phyloP scores from a whole-genome alignment of 2,113 vertebrate species.

The Sakesphorus luctuosus region DNA sequence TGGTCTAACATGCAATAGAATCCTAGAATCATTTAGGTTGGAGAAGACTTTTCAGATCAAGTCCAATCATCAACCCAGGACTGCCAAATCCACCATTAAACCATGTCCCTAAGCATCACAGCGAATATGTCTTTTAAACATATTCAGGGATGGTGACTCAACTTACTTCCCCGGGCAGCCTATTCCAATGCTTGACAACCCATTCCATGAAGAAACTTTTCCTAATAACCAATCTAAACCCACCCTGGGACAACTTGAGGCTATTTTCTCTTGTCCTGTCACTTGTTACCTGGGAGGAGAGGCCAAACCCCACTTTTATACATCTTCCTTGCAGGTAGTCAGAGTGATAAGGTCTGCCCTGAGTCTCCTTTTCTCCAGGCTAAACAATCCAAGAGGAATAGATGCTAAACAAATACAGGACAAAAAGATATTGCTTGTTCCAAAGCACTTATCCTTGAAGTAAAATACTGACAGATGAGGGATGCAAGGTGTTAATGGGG shows the following conservation, averaged over 20 bases:
- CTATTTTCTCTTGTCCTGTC: background rate
- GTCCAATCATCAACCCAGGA: background rate
- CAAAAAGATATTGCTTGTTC: background rate
- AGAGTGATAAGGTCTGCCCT: accelerated
- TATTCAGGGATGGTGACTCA: background rate
- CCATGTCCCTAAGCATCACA: background rate
- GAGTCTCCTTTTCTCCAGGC: background rate
- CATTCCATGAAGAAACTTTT: background rate
- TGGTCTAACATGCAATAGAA: background rate
- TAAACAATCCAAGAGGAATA: background rate
- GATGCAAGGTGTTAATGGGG: background rate
- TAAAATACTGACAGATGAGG: background rate
- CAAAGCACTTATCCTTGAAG: background rate
- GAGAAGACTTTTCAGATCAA: background rate
- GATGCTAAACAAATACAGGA: background rate
- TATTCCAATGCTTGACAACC: background rate
- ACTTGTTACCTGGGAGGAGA: background rate
- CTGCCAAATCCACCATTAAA: background rate
- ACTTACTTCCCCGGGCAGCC: background rate
- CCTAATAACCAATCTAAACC: background rate
- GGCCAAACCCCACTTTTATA: background rate
- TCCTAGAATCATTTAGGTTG: background rate
- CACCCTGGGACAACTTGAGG: background rate
- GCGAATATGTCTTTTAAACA: background rate
- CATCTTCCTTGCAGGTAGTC: background rate